Evolutionary conservation across 2,888 invertebrate genomes (phyloP).

Genomic region (Caenorhabditis sulstoni): DNA sequence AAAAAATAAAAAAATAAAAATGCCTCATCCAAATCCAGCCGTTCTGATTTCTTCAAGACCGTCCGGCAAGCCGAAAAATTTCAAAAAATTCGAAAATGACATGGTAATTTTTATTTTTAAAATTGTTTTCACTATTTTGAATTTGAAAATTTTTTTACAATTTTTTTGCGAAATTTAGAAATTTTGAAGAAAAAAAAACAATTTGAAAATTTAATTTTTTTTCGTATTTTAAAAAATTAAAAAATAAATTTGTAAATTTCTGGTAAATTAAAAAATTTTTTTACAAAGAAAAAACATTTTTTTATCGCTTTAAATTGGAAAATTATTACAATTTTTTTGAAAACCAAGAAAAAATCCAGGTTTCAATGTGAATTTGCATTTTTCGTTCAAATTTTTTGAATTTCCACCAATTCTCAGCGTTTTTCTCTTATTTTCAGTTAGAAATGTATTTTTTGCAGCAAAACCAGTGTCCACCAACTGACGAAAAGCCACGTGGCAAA

Average conservation of each 20-base stretch:
- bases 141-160: not conserved
- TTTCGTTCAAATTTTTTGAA: too few relatives aligned
- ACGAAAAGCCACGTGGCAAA: slow-evolving; percentile 10
- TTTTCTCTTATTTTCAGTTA: not conserved
- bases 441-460: not conserved
- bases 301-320: too few relatives aligned
- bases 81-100: not conserved
- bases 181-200: not conserved
- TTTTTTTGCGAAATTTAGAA: not conserved
- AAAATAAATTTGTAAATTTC: too few relatives aligned
- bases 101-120: not conserved
- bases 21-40: slow-evolving; percentile 7
- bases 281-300: too few relatives aligned
- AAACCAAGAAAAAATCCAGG: too few relatives aligned
- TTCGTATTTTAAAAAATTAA: too few relatives aligned
- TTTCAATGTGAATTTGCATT: too few relatives aligned
- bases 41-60: not conserved
- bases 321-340: too few relatives aligned
- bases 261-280: too few relatives aligned
- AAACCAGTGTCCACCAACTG: not conserved
- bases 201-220: too few relatives aligned
- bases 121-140: too few relatives aligned
- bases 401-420: not conserved
- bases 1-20: too few relatives aligned
- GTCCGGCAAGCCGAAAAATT: not conserved